A percentile compares a stretch with the other conserved stretches of the same genome.
Evolutionary conservation across 2,797 vertebrate species (phyloP).

Genomic region (Pagetopsis macropterus): DNA sequence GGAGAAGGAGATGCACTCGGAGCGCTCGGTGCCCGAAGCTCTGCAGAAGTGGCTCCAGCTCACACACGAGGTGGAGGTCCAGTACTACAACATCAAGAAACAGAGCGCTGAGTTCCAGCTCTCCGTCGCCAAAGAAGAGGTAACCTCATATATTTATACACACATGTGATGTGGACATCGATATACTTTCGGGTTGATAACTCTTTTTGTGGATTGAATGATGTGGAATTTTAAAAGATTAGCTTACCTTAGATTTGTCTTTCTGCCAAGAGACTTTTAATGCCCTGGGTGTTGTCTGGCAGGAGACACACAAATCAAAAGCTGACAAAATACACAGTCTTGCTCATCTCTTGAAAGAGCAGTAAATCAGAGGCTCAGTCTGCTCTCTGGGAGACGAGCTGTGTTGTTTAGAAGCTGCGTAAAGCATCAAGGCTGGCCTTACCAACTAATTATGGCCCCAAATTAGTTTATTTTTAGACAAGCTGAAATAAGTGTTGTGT

Average conservation of each 20-base stretch:
- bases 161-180: too few species aligned
- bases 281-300: constrained; percentile 6
- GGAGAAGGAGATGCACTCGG: constrained; percentile 95
- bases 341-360: not conserved
- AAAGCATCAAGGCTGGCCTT: too few species aligned
- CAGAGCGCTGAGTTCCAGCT: constrained; percentile 95
- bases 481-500: not conserved
- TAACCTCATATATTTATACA: constrained; percentile 46
- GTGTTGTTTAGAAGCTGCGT: not conserved
- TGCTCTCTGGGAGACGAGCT: not conserved
- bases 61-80: constrained; percentile 98
- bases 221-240: not conserved
- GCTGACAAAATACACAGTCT: not conserved
- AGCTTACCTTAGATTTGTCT: not conserved
- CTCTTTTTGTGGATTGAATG: not conserved
- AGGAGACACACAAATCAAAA: not conserved
- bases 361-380: not conserved
- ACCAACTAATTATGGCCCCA: not conserved
- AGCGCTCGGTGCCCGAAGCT: constrained; percentile 94
- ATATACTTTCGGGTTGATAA: too few species aligned
- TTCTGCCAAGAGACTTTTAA: not conserved
- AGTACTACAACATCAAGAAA: constrained; percentile 99
- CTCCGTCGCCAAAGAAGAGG: constrained; percentile 95
- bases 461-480: not conserved
- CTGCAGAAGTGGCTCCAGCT: constrained; percentile 99